Conservation (phyloP, 2,888 invertebrate genomes). For the Himalopsyche tibetana region DNA sequence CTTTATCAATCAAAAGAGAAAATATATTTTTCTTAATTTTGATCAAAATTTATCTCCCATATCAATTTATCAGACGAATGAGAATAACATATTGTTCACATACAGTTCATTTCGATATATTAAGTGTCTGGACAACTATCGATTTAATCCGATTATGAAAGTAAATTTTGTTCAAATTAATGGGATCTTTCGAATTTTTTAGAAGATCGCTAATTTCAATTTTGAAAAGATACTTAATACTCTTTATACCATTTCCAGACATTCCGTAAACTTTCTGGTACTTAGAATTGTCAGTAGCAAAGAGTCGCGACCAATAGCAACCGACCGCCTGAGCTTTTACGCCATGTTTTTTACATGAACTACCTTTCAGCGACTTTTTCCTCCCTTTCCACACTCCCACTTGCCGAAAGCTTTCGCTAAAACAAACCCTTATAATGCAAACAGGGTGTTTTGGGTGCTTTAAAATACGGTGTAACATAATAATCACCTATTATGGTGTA, state of each 20-base stretch:
- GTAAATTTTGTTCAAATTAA: too few species aligned
- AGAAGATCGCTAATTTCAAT: neutral
- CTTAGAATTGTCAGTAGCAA: slow-evolving; percentile 42
- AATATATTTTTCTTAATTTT: too few species aligned
- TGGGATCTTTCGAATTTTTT: neutral
- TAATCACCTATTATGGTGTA: slow-evolving; percentile 3
- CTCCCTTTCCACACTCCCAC: slow-evolving; percentile 44
- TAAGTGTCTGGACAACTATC: too few species aligned
- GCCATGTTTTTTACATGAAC: slow-evolving; percentile 63
- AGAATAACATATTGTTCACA: too few species aligned
- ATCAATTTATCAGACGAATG: too few species aligned
- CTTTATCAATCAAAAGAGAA: too few species aligned
- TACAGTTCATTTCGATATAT: too few species aligned
- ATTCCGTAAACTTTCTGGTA: neutral
- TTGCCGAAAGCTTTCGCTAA: slow-evolving; percentile 44
- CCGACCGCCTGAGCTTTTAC: slow-evolving; percentile 58
- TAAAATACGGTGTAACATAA: neutral
- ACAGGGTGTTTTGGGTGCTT: slow-evolving; percentile 27
- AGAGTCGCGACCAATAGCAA: slow-evolving; percentile 61
- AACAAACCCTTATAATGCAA: slow-evolving; percentile 37
- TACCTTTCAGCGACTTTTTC: slow-evolving; percentile 56
- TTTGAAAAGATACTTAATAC: neutral
- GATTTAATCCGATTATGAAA: too few species aligned
- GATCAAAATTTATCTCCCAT: too few species aligned
- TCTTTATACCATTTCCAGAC: neutral